Evolutionary conservation across 2,113 vertebrate genomes (phyloP).

Genomic region (Neomonachus schauinslandi): DNA sequence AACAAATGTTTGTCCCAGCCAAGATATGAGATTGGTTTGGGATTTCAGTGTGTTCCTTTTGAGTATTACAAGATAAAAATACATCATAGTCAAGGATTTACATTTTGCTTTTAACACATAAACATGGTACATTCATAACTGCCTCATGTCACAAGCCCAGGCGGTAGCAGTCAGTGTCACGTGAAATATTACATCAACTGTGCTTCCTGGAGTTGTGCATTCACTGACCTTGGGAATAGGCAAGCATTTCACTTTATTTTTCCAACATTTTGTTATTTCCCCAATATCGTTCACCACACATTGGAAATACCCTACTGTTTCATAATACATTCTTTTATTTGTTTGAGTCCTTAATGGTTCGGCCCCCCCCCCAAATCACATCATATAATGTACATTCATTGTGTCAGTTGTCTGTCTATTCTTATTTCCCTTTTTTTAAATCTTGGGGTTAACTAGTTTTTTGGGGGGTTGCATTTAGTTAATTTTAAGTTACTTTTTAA

Average conservation of each 20-base stretch:
- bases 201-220: neutral
- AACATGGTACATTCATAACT: neutral
- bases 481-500: neutral
- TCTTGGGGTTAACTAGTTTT: neutral
- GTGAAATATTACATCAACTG: neutral
- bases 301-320: slow-evolving; percentile 25
- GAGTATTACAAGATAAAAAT: slow-evolving; percentile 30
- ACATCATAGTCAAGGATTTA: neutral
- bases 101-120: slow-evolving; percentile 30
- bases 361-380: too few species aligned
- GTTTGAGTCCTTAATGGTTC: neutral
- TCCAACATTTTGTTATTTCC: neutral
- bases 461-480: neutral
- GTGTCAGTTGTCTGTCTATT: neutral
- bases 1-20: neutral
- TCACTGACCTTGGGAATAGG: neutral
- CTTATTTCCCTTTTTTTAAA: slow-evolving; percentile 1
- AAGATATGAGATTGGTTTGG: neutral
- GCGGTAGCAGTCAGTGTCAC: neutral
- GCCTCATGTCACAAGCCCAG: neutral
- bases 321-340: neutral
- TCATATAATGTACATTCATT: too few species aligned
- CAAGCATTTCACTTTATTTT: neutral
- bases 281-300: neutral
- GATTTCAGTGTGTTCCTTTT: neutral